Percentiles rank a stretch among this genome's conserved stretches.
Evolutionary conservation across 2,888 invertebrate genomes (phyloP).

Genomic region (Glomeris marginata): DNA sequence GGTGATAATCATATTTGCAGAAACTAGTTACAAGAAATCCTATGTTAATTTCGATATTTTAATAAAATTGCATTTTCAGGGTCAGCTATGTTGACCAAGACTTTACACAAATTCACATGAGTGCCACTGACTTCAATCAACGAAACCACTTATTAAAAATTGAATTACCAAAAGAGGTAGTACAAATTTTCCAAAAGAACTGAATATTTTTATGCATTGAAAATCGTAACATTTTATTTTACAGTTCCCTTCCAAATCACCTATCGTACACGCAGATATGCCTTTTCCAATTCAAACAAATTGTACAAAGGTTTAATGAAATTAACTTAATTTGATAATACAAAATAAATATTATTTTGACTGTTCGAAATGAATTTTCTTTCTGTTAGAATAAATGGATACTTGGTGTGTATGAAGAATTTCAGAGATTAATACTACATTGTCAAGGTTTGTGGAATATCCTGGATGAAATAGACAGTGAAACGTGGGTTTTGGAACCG

Average conservation of each 20-base stretch:
- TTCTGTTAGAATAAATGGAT: constrained; percentile 3
- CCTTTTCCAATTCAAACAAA: constrained; percentile 3
- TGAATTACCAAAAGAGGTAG: constrained; percentile 16
- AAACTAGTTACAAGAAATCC: too few species aligned
- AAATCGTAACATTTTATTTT: background rate
- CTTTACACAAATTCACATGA: constrained; percentile 11
- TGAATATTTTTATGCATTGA: background rate
- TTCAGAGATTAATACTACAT: constrained; percentile 20
- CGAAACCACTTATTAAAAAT: constrained; percentile 16
- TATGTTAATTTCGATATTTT: too few species aligned
- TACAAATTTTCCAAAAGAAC: background rate
- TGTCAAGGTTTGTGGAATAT: constrained; percentile 28
- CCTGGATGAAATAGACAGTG: constrained; percentile 27
- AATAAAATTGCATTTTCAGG: too few species aligned
- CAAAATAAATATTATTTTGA: background rate
- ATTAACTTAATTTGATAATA: background rate
- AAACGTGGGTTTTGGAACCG: constrained; percentile 31
- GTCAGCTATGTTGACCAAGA: constrained; percentile 3
- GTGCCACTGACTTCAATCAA: background rate
- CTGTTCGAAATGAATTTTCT: background rate
- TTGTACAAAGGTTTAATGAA: constrained; percentile 3
- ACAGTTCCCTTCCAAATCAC: constrained; percentile 3
- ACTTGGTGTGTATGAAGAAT: constrained; percentile 14
- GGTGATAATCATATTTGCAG: too few species aligned
- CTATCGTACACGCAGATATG: constrained; percentile 1